Evolutionary conservation across 2,113 vertebrate genomes (phyloP).

Genomic region (Geothlypis trichas): DNA sequence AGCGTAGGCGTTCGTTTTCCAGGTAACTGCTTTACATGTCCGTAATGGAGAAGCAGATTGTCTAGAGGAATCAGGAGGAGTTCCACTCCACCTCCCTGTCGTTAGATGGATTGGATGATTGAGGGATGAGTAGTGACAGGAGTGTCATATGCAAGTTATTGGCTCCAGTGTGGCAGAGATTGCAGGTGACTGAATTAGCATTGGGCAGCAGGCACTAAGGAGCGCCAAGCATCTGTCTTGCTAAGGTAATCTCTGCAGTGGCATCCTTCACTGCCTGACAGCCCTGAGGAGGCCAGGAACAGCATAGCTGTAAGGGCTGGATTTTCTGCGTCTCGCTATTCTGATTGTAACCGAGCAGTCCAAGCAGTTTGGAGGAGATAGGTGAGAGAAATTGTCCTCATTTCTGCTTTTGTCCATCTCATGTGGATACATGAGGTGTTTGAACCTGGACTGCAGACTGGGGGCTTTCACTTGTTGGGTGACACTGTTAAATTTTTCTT

Average conservation of each 20-base stretch:
- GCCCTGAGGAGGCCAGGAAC: neutral
- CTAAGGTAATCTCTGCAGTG: neutral
- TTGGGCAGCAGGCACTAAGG: neutral
- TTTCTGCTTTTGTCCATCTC: neutral
- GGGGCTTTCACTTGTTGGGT: neutral
- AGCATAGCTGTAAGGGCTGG: neutral
- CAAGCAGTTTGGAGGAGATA: neutral
- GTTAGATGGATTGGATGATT: constrained; percentile 62
- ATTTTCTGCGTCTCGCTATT: neutral
- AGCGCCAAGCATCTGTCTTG: neutral
- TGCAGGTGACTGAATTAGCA: neutral
- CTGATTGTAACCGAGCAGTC: neutral
- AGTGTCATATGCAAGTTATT: constrained; percentile 5
- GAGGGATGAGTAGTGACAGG: constrained; percentile 62
- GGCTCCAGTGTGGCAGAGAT: constrained; percentile 22
- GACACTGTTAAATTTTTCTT: neutral
- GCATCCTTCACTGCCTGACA: neutral
- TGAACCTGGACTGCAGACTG: neutral
- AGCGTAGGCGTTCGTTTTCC: constrained; percentile 92
- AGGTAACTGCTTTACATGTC: constrained; percentile 86
- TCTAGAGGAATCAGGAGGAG: constrained; percentile 45
- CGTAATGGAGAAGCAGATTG: constrained; percentile 77
- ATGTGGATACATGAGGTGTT: neutral
- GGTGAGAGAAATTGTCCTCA: neutral
- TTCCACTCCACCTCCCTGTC: constrained; percentile 30